Conservation (phyloP, 2,888 invertebrate genomes). For the Saturnia japonica region DNA sequence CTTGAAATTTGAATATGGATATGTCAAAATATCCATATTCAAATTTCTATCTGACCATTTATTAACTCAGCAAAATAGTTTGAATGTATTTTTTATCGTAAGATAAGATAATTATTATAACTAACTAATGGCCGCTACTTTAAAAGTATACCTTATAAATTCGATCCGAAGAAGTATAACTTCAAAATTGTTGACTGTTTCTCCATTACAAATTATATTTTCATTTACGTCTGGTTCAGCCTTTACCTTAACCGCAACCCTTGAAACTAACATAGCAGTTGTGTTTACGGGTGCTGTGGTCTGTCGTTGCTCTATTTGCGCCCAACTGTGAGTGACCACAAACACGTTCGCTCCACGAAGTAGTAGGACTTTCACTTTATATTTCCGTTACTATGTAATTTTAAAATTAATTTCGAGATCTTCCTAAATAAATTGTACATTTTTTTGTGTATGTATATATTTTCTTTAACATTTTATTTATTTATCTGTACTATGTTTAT, state of each 20-base stretch:
- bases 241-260: neutral
- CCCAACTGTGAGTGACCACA: slow-evolving; percentile 30
- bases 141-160: too few relatives aligned
- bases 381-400: neutral
- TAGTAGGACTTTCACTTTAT: neutral
- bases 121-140: too few relatives aligned
- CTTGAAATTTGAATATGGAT: too few relatives aligned
- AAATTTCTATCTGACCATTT: too few relatives aligned
- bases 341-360: neutral
- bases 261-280: slow-evolving; percentile 17
- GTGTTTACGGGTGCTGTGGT: slow-evolving; percentile 33
- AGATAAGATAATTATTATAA: too few relatives aligned
- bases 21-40: too few relatives aligned
- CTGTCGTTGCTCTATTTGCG: slow-evolving; percentile 30
- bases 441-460: neutral
- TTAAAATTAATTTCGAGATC: neutral
- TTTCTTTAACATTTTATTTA: neutral
- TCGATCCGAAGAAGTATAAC: too few relatives aligned
- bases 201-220: neutral
- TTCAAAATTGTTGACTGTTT: too few relatives aligned
- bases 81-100: too few relatives aligned
- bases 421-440: neutral
- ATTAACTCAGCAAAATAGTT: too few relatives aligned
- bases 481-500: too few relatives aligned
- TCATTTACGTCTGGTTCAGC: neutral